Evolutionary conservation across 2,113 vertebrate genomes (phyloP).

Genomic region (Anguilla rostrata): DNA sequence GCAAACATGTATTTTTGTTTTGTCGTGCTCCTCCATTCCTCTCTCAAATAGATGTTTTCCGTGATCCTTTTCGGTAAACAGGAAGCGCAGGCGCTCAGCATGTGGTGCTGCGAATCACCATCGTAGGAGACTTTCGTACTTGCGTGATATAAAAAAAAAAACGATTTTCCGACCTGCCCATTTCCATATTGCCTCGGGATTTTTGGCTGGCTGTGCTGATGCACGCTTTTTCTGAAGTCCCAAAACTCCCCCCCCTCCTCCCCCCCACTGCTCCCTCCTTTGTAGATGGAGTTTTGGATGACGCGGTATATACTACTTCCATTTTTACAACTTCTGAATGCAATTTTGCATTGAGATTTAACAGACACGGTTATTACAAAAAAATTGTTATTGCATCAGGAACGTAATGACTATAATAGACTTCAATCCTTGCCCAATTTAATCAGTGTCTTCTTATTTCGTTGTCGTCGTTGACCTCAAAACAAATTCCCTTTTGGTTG

Average conservation of each 20-base stretch:
- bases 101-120: constrained; percentile 17
- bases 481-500: not conserved
- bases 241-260: not conserved
- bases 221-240: not conserved
- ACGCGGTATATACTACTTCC: not conserved
- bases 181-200: not conserved
- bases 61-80: constrained; percentile 37
- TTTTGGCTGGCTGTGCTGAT: not conserved
- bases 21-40: constrained; percentile 39
- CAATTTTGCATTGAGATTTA: not conserved
- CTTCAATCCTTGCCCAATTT: not conserved
- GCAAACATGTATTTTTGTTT: constrained; percentile 20
- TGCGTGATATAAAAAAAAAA: not conserved
- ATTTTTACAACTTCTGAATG: not conserved
- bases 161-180: not conserved
- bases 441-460: not conserved
- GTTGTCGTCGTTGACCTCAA: not conserved
- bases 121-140: not conserved
- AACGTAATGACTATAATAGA: not conserved
- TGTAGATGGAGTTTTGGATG: not conserved
- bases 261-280: not conserved
- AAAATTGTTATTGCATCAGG: not conserved
- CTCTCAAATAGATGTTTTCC: constrained; percentile 18
- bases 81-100: constrained; percentile 29
- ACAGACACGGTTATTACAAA: not conserved